Evolutionary conservation across 1,140 invertebrate genomes (phyloP).

Genomic region (Aphelinus atriplicis): DNA sequence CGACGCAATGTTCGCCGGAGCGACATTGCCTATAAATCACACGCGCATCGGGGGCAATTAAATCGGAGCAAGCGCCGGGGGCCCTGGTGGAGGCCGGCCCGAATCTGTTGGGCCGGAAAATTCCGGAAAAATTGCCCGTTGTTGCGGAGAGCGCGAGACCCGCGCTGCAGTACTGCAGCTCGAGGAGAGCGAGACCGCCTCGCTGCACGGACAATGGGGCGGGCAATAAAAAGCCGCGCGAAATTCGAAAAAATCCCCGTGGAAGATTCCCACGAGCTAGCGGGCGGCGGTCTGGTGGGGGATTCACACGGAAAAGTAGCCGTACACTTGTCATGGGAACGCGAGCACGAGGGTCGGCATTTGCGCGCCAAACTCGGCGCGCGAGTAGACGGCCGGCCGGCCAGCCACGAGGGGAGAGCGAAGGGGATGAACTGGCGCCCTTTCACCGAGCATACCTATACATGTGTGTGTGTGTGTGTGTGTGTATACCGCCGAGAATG

Average conservation of each 20-base stretch:
- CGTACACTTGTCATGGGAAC: constrained; percentile 67
- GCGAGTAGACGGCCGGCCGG: not conserved
- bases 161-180: too few species aligned
- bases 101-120: not conserved
- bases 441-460: constrained; percentile 11
- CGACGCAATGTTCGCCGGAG: not conserved
- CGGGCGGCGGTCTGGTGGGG: constrained; percentile 28
- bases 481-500: not conserved
- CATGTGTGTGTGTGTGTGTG: not conserved
- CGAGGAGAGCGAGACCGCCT: too few species aligned
- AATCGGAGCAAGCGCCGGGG: too few species aligned
- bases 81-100: too few species aligned
- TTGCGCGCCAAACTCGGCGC: constrained; percentile 22
- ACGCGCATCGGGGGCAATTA: too few species aligned
- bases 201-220: too few species aligned
- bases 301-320: constrained; percentile 60
- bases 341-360: constrained; percentile 48
- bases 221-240: not conserved
- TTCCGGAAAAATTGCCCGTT: not conserved
- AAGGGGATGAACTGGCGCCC: constrained; percentile 39
- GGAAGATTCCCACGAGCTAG: constrained; percentile 28
- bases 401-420: not conserved
- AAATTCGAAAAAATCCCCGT: not conserved
- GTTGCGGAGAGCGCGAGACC: too few species aligned
- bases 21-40: not conserved